Base-by-base conservation (phyloP, 1,140 invertebrate species). In the Aphidius gifuensis region DNA sequence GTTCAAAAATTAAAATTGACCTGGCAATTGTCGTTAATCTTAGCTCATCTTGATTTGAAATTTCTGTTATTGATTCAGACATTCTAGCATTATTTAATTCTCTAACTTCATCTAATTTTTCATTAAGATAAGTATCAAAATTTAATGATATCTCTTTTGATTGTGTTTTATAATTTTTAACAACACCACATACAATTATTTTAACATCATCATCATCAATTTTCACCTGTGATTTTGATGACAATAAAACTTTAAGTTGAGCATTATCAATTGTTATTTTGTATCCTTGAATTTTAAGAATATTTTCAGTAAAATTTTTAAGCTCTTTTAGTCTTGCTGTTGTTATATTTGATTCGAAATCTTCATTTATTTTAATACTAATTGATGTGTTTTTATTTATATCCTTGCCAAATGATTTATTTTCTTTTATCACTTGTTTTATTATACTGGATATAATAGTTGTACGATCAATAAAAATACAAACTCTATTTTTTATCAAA, bases 1-100 rank as follows among this genome's bases (percentile, higher is more conserved):
- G 74, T 72, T 90, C 88, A 71, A 89, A 86, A 5, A 72, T 81
- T 0, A 84, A 83, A 9, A 85, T 83, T 16, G 87, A 86, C 61
- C 82, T 75, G 1, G 87, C 87, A 9, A 90, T 71, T 43, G 85
- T 78, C 21, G 69, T 3, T n/a, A 74, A 55, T 62, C 54, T 69
- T 62, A 2, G 65, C 16, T 58, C 40, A 16, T 67, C 67, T n/a
- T 59, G 53, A 6, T 60, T 59, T 40, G 16, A 16, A 16, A 16
- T 16, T 16, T 16, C 16, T 16, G 0, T 16, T 16, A 16, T 16
- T 16, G 57, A 50, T 51, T 68, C 61, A 54, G 83, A 73, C 49
- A 82, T 74, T 49, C 81, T 76, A 8, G 80, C 72, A 72, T 82
- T 82, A 55, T 76, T 80, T 21, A 75, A 62, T 63, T 82, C 77